These are phyloP conservation scores for Xenopus laevis DNA, from an alignment of 2,113 vertebrate genomes.

Conservation along the genomic window DNA sequence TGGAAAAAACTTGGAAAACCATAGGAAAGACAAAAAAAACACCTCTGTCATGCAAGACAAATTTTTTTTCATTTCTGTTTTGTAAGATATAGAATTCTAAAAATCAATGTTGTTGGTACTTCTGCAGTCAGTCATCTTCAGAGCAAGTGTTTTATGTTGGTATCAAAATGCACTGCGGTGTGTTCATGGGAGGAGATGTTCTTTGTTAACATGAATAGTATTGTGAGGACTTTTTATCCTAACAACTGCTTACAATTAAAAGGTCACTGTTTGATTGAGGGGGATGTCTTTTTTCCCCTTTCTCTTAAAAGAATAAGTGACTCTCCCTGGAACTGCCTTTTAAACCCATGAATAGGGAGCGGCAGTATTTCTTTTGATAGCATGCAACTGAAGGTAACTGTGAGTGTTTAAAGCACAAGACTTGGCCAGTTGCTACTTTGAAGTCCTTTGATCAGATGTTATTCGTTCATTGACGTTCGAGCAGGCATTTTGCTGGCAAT, in stretches of 20 bases:
- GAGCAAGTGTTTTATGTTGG: background rate
- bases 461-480: background rate
- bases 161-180: conserved; percentile 2
- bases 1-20: too few species aligned
- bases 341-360: conserved; percentile 51
- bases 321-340: conserved; percentile 51
- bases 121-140: too few species aligned
- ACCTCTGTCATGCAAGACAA: too few species aligned
- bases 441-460: conserved; percentile 17
- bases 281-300: conserved; percentile 61
- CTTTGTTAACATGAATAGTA: conserved; percentile 25
- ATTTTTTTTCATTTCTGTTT: too few species aligned
- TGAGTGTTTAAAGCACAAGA: background rate
- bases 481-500: conserved; percentile 4
- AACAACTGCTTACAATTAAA: conserved; percentile 61
- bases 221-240: conserved; percentile 61
- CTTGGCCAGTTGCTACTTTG: background rate
- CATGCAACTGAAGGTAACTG: conserved; percentile 9
- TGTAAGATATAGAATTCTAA: too few species aligned
- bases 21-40: too few species aligned
- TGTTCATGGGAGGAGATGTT: conserved; percentile 16
- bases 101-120: too few species aligned
- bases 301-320: conserved; percentile 49
- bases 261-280: conserved; percentile 66
- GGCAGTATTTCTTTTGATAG: conserved; percentile 39